Percentiles rank a stretch among this genome's conserved stretches.
Conservation (phyloP, 1,140 invertebrate genomes). For the Eufriesea mexicana region DNA sequence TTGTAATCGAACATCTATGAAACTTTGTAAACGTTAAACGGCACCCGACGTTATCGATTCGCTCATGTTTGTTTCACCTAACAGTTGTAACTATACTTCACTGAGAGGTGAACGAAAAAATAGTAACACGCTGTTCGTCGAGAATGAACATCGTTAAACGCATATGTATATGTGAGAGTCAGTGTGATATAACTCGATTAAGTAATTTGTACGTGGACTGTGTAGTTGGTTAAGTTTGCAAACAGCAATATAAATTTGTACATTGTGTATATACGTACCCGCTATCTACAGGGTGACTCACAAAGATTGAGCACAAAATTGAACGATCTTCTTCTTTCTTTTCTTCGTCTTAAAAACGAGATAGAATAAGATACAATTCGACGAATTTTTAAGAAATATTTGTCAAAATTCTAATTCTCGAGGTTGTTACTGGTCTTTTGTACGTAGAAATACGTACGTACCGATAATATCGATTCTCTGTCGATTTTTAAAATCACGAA, state of each 20-base stretch:
- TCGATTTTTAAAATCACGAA: not conserved
- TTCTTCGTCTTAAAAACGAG: not conserved
- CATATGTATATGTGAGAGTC: conserved; percentile 14
- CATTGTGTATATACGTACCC: conserved; percentile 36
- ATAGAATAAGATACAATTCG: not conserved
- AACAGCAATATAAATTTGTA: conserved; percentile 60
- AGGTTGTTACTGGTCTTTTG: too few species aligned
- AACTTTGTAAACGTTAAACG: conserved; percentile 30
- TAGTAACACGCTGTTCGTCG: not conserved
- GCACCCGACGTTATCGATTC: conserved; percentile 10
- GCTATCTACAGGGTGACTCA: not conserved
- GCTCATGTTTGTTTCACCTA: not conserved
- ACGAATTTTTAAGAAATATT: not conserved
- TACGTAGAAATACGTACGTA: too few species aligned
- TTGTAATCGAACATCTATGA: conserved; percentile 28
- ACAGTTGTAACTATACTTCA: not conserved
- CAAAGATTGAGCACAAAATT: not conserved
- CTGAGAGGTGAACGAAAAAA: conserved; percentile 7
- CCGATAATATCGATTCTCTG: too few species aligned
- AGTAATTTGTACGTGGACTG: conserved; percentile 49
- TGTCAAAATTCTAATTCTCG: not conserved
- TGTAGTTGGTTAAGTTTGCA: conserved; percentile 38
- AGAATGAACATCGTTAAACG: conserved; percentile 14
- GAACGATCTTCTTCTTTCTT: not conserved
- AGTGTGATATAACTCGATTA: not conserved